Evolutionary conservation across 2,888 invertebrate genomes (phyloP), one percentile per base, ranked within the genome.

Genomic region (Emesis castigata): DNA sequence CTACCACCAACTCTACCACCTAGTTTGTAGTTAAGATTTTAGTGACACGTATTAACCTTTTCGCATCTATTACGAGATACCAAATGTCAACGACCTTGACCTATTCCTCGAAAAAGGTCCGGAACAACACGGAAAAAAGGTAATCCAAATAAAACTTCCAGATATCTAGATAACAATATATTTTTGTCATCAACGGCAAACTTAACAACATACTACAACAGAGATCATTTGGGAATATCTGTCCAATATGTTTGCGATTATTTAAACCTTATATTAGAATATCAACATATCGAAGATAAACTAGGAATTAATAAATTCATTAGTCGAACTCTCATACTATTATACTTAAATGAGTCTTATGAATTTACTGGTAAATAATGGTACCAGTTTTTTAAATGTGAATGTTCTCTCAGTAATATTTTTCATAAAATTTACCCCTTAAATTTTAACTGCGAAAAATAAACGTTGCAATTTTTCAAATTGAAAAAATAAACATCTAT

Each of bases 161-260:
- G 39, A 84, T 92, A 93, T 95, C 94, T 95, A 95, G 93, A 93
- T 95, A 95, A 95, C 95, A 95, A 94, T 95, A 94, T 95, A 95
- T 95, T 94, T 91, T 94, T 94, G 95, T 94, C 93, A 94, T 93
- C 94, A 94, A 94, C 93, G 94, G 94, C 94, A 95, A 95, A 95
- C 95, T 94, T 95, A 95, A 95, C 95, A 95, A 95, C 94, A 92
- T 93, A 93, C 94, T 94, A 95, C 94, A 93, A 94, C 94, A 95
- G 93, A 94, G 93, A 94, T 94, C 92, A 92, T 92, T 89, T 74
- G 78, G 78, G 78, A 76, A 56, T 74, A 83, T 64, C 53, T 69
- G 34, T 48, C 91, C 90, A 93, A 94, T 93, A 94, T 89, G 87
- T 89, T 62, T 29, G 7, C 48, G 69, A 56, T 22, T 26, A 68